Base-by-base conservation (phyloP, 2,797 vertebrate species). In the Oreochromis grahami region DNA sequence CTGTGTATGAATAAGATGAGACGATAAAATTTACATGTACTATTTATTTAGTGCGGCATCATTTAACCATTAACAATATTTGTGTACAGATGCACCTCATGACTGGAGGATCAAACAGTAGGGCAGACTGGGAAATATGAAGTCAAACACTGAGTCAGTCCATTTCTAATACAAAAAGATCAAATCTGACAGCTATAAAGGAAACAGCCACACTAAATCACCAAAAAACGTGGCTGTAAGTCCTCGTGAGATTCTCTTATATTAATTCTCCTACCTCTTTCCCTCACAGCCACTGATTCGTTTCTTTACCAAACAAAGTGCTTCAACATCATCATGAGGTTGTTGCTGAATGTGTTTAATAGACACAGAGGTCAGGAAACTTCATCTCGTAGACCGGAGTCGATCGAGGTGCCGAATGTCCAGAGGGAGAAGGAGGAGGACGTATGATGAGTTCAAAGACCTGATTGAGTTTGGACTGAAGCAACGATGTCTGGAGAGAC, bases 351-450 rank as follows among this genome's bases (percentile, higher is more conserved):
- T 48, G 24, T 3, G 26, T 19, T 96, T 95, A 98, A 90, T 98
- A 98, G 6, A 98, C 97, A 0, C 97, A 98, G 43, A 98, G 96
- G 85, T 98, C 97, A 0, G 98, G 98, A 74, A 98, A 98, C 86
- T 97, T 98, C 97, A 98, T 98, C 94, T 98, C 97, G 0, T 98
- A 96, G 63, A 98, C 96, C 0, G 98, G 97, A 76, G 97, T 96
- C 3, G 97, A 98, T 76, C 96, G 97, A 65, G 89, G 96, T 65
- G 96, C 96, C 5, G 96, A 95, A 0, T 95, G 96, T 55, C 97
- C 97, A 0, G 97, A 97, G 0, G 98, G 98, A 88, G 97, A 98
- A 0, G 97, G 97, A 0, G 97, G 97, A 21, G 97, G 90, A 94
- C 96, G 93, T 24, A 98, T 96, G 76, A 98, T 98, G 93, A 98